phyloP scores from a whole-genome alignment of 2,888 invertebrate species.

The Lasioglossum calceatum region DNA sequence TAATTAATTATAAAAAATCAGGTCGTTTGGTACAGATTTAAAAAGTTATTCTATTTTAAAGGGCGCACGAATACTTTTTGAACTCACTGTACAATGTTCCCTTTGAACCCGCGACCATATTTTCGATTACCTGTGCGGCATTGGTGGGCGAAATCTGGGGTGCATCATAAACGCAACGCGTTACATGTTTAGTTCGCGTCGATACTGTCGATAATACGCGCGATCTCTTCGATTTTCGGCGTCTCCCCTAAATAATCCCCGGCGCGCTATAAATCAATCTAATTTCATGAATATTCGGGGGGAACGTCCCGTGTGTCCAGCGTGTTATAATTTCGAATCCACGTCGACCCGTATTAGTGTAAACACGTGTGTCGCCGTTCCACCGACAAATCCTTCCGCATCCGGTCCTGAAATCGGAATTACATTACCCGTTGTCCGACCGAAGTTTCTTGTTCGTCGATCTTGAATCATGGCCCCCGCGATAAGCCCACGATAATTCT shows the following conservation, averaged over 20 bases:
- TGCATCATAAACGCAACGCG: slow-evolving; percentile 15
- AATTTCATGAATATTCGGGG: slow-evolving; percentile 66
- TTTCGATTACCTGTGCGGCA: neutral
- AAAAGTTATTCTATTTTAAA: too few species aligned
- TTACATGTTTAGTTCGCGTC: slow-evolving; percentile 13
- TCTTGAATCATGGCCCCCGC: neutral
- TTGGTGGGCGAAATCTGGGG: neutral
- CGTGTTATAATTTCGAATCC: slow-evolving; percentile 68
- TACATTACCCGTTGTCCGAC: slow-evolving; percentile 20
- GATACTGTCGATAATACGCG: slow-evolving; percentile 20
- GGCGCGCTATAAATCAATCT: slow-evolving; percentile 59
- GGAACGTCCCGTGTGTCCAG: slow-evolving; percentile 44
- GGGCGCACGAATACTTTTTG: too few species aligned
- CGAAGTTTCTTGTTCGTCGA: slow-evolving; percentile 22
- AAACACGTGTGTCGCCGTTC: slow-evolving; percentile 58
- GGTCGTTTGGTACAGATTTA: too few species aligned
- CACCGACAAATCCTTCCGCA: slow-evolving; percentile 58
- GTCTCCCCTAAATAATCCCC: slow-evolving; percentile 49
- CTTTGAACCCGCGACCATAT: neutral
- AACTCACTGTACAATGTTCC: neutral
- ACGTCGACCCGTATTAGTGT: slow-evolving; percentile 64
- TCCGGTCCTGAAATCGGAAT: slow-evolving; percentile 62
- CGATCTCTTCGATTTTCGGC: slow-evolving; percentile 47
- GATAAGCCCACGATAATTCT: slow-evolving; percentile 16
- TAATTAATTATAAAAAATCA: too few species aligned